A percentile compares a stretch with the other conserved stretches of the same genome.
Evolutionary conservation across 2,888 invertebrate species (phyloP).

Genomic region (Scaptomyza reducta): DNA sequence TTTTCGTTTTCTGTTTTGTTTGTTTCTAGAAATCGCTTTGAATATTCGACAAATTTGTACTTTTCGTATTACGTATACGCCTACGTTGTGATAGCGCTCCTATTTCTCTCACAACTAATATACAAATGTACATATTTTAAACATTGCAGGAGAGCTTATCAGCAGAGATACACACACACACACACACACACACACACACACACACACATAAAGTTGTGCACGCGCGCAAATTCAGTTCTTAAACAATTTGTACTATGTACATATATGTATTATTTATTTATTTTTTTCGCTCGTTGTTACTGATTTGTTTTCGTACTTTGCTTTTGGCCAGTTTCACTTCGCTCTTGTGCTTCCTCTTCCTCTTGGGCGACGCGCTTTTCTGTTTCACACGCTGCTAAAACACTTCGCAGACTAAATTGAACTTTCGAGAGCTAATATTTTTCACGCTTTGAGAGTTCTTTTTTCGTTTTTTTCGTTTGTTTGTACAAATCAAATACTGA

Average conservation of each 20-base stretch:
- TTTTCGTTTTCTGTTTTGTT: too few species aligned
- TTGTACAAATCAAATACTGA: slow-evolving; percentile 61
- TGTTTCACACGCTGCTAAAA: slow-evolving; percentile 40
- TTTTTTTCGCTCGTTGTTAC: slow-evolving; percentile 11
- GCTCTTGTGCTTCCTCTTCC: too few species aligned
- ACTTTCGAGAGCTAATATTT: slow-evolving; percentile 49
- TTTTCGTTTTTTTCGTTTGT: slow-evolving; percentile 23
- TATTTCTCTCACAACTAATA: slow-evolving; percentile 13
- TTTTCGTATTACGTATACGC: slow-evolving; percentile 68
- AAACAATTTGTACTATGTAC: not conserved
- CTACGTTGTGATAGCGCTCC: slow-evolving; percentile 28
- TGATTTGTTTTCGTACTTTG: slow-evolving; percentile 34
- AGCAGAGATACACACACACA: slow-evolving; percentile 10
- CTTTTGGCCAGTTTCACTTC: slow-evolving; percentile 25
- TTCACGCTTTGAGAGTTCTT: slow-evolving; percentile 41
- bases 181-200: not conserved
- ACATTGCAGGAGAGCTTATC: slow-evolving; percentile 43
- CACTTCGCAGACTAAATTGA: slow-evolving; percentile 45
- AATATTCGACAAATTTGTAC: slow-evolving; percentile 10
- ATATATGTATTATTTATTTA: slow-evolving; percentile 16
- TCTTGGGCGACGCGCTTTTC: slow-evolving; percentile 4
- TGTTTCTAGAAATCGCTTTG: slow-evolving; percentile 40
- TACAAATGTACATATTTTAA: slow-evolving; percentile 8
- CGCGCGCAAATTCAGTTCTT: slow-evolving; percentile 13
- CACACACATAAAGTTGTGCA: slow-evolving; percentile 7